Conservation (phyloP, 2,888 invertebrate genomes). For the Drosophila greeni region DNA sequence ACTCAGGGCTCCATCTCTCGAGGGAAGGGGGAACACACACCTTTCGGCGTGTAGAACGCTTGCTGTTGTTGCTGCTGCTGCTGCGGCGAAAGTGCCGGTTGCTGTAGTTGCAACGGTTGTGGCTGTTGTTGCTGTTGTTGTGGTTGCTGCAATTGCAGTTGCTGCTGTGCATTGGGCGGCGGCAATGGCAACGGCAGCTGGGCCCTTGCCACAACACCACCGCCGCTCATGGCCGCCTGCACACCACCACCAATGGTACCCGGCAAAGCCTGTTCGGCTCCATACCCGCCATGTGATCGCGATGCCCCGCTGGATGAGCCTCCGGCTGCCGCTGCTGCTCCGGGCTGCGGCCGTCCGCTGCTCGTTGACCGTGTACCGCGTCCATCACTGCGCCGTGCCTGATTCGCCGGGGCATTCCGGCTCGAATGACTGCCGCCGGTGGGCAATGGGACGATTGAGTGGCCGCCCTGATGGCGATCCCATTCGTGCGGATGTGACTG, state of each 20-base stretch:
- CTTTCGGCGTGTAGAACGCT: constrained; percentile 87
- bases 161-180: constrained; percentile 61
- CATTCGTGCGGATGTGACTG: constrained; percentile 76
- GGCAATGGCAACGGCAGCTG: constrained; percentile 76
- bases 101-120: constrained; percentile 60
- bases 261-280: constrained; percentile 57
- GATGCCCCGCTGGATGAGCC: constrained; percentile 41
- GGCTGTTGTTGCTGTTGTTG: constrained; percentile 49
- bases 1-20: constrained; percentile 26
- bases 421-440: constrained; percentile 70
- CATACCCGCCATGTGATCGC: constrained; percentile 72
- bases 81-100: constrained; percentile 65
- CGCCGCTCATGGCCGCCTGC: constrained; percentile 70
- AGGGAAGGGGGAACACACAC: constrained; percentile 77
- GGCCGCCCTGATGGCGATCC: constrained; percentile 77
- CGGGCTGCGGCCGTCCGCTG: constrained; percentile 64
- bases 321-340: constrained; percentile 44
- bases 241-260: constrained; percentile 69
- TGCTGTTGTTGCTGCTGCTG: constrained; percentile 72
- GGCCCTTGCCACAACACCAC: constrained; percentile 72
- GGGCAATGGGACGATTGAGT: constrained; percentile 75
- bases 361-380: constrained; percentile 66
- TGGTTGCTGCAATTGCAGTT: constrained; percentile 59
- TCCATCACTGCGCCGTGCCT: constrained; percentile 80
- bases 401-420: constrained; percentile 79